Evolutionary conservation across 2,113 vertebrate species (phyloP).

Genomic region (Oceanodroma tethys): DNA sequence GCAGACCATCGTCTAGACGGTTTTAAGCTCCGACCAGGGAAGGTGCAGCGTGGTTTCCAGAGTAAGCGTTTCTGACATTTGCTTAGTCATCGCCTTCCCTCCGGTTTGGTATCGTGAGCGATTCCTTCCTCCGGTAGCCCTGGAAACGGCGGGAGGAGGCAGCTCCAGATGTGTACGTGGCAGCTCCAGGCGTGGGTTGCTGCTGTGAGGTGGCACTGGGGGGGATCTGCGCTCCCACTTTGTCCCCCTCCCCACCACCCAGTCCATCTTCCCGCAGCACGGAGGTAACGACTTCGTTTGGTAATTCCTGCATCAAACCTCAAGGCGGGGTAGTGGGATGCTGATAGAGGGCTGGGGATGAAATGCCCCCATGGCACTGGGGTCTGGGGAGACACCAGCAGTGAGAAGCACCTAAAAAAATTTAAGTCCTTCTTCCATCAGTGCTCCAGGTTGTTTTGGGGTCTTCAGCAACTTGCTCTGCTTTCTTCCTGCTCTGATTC

Average conservation of each 20-base stretch:
- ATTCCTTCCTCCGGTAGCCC: not conserved
- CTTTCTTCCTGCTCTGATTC: not conserved
- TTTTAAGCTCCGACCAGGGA: not conserved
- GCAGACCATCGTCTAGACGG: not conserved
- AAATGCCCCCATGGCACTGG: too few relatives aligned
- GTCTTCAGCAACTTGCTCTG: not conserved
- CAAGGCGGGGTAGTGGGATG: not conserved
- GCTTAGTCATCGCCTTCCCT: conserved; percentile 16
- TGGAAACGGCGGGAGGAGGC: not conserved
- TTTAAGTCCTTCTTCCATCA: not conserved
- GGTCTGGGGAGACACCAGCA: not conserved
- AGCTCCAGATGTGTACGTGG: not conserved
- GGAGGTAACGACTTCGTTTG: fast-evolving
- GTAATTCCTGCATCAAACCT: not conserved
- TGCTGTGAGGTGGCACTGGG: not conserved
- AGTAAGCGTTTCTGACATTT: not conserved
- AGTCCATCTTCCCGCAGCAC: not conserved
- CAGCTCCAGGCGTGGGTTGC: not conserved
- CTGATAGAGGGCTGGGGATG: not conserved
- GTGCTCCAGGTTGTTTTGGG: not conserved
- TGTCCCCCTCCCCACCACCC: not conserved
- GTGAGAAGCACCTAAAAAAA: not conserved
- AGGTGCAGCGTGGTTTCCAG: not conserved
- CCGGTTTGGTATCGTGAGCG: not conserved
- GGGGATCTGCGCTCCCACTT: not conserved